Evolutionary conservation across 2,113 vertebrate species (phyloP), one percentile per base, ranked within the genome.

Genomic region (Oxyruncus cristatus): DNA sequence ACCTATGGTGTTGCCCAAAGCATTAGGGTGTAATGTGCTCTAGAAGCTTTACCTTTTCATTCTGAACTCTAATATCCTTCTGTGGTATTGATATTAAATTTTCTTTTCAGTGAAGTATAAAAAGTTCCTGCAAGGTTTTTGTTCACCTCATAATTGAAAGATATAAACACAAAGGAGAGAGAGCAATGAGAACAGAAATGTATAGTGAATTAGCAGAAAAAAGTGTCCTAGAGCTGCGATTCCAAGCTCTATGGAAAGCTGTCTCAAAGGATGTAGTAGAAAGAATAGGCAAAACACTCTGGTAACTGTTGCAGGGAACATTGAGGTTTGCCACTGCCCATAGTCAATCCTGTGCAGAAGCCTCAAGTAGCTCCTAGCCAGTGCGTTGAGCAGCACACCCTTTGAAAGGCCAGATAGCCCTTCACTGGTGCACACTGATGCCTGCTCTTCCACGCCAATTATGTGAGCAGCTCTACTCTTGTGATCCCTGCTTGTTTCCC

Each of bases 341-440:
- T 58, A 33, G 14, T 46, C 14, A n/a, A 4, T 49, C 33, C 49
- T 22, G 2, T 59, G 37, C 49, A 37, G 53, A 59, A 73, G 63
- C 10, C 61, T 66, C 16, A 47, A 86, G 46, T 20, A n/a, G 44
- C 14, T 85, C 37, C 52, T 74, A 35, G 26, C 30, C 33, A 61
- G 32, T 21, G 9, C 61, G 35, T 12, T 42, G n/a, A 61, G 27
- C 52, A 87, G 32, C 10, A 12, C 6, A 4, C 20, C 6, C 35
- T 67, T 55, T 67, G 47, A 33, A 85, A 87, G 41, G 32, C 18
- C 3, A 4, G 32, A 41, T 41, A 16, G 9, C 41, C 5, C 18
- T 21, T 83, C 2, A 0, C 49, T 42, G 61, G 42, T 63, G 14
- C 66, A 53, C 0, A 0, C 23, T 50, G 22, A 6, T 21, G n/a